Conservation (phyloP, 2,797 vertebrate genomes). For the Carduelis carduelis region DNA sequence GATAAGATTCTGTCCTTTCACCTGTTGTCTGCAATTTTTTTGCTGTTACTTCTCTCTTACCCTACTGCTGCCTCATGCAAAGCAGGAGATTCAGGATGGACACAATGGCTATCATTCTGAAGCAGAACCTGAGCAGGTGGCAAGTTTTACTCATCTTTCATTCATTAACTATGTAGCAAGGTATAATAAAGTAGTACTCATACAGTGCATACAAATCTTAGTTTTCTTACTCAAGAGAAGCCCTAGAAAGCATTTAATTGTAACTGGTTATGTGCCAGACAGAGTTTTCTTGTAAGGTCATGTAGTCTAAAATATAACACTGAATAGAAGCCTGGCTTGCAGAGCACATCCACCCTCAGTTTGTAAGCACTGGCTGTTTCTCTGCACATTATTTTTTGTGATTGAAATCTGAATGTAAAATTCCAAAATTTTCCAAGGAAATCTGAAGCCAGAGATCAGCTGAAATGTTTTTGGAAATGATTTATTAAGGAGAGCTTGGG, state of each 20-base stretch:
- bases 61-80: constrained; percentile 75
- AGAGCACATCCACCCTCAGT: neutral
- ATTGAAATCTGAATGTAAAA: neutral
- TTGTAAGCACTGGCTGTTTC: neutral
- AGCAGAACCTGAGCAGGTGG: constrained; percentile 87
- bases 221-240: neutral
- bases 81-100: constrained; percentile 87
- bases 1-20: constrained; percentile 74
- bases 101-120: constrained; percentile 86
- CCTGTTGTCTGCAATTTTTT: constrained; percentile 77
- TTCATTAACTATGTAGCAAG: constrained; percentile 62
- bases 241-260: neutral
- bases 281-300: neutral
- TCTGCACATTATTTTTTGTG: neutral
- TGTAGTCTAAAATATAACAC: neutral
- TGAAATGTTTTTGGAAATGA: neutral
- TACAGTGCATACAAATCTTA: constrained; percentile 28
- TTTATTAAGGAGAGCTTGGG: neutral
- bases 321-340: fast-evolving
- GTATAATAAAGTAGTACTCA: constrained; percentile 33
- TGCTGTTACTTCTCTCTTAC: constrained; percentile 74
- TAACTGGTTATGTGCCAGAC: neutral
- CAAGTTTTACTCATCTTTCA: constrained; percentile 83
- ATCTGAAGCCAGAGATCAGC: neutral
- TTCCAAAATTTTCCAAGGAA: neutral